These are phyloP conservation scores for Panurus biarmicus DNA, from an alignment of 2,113 vertebrate species.

Conservation along the genomic window DNA sequence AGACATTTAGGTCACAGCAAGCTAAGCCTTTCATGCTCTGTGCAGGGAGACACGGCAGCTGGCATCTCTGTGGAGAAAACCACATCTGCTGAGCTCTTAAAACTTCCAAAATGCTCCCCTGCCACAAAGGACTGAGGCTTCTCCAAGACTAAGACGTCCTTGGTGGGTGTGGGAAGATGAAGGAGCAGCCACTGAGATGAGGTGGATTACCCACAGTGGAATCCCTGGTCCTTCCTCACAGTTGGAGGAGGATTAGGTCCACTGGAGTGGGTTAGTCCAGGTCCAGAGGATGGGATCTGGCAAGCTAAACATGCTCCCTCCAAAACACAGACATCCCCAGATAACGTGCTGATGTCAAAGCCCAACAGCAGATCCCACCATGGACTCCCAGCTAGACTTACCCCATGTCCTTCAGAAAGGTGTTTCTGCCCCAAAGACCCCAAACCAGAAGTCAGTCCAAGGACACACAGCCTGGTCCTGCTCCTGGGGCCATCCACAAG, in stretches of 20 bases:
- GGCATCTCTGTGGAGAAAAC: background rate
- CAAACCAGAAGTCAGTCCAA: background rate
- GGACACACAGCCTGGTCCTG: background rate
- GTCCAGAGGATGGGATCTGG: background rate
- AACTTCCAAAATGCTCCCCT: background rate
- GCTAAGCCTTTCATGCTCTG: background rate
- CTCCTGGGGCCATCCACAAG: accelerated
- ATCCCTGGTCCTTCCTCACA: background rate
- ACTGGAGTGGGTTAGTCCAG: background rate
- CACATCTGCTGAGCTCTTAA: background rate
- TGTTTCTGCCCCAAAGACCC: background rate
- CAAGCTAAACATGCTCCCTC: background rate
- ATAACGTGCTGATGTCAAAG: accelerated
- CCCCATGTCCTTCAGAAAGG: background rate
- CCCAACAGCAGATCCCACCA: background rate
- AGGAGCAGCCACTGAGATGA: background rate
- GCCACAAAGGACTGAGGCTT: background rate
- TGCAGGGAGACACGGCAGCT: background rate
- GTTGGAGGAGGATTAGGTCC: background rate
- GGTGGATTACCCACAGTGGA: background rate
- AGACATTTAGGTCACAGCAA: background rate
- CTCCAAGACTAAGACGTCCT: background rate
- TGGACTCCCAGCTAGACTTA: background rate
- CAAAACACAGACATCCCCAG: background rate
- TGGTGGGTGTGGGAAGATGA: background rate